phyloP scores from a whole-genome alignment of 1,140 invertebrate genomes.

The Battus philenor region DNA sequence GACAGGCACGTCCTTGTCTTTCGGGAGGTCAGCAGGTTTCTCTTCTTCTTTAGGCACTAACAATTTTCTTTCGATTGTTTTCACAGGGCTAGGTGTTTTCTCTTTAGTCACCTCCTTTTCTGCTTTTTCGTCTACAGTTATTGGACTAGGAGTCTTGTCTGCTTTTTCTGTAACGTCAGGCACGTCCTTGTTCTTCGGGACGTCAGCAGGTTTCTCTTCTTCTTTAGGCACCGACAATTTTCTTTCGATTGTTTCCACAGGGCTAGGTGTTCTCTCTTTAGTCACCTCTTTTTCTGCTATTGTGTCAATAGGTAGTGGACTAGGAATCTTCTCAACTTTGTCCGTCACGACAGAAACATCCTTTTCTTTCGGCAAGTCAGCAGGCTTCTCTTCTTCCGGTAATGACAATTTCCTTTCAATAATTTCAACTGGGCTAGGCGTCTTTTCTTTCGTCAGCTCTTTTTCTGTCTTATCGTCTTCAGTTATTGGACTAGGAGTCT shows the following conservation, averaged over 20 bases:
- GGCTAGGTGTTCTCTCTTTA: constrained; percentile 15
- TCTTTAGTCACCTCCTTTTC: neutral
- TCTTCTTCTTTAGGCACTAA: neutral
- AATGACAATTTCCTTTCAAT: neutral
- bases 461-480: neutral
- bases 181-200: neutral
- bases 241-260: neutral
- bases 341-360: neutral
- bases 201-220: neutral
- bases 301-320: neutral
- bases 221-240: neutral
- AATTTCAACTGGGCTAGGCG: constrained; percentile 1
- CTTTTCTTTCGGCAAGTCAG: neutral
- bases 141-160: neutral
- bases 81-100: constrained; percentile 13
- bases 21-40: neutral
- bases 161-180: neutral
- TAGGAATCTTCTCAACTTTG: neutral
- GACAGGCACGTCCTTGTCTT: neutral
- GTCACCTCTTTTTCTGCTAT: neutral
- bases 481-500: neutral
- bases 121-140: neutral
- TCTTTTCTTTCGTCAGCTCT: neutral
- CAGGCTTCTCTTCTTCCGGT: neutral
- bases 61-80: neutral